Conservation (phyloP, 2,888 invertebrate species). For the Watsonalla cultraria region DNA sequence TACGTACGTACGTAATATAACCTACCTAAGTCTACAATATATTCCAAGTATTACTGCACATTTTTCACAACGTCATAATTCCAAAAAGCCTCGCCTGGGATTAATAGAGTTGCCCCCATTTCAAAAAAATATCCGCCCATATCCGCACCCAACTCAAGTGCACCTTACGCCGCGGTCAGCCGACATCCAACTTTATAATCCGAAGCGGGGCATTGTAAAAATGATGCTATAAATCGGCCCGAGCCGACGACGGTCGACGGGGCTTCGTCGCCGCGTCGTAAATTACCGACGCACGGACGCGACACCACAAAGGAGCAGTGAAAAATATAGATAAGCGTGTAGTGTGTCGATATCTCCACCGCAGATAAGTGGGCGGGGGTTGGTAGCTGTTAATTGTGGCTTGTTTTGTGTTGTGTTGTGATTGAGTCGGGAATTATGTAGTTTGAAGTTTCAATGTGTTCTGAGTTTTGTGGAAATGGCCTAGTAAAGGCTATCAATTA, state of each 20-base stretch:
- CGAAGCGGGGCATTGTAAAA: constrained; percentile 61
- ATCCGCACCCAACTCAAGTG: constrained; percentile 11
- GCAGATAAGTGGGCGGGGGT: constrained; percentile 2
- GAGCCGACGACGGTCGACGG: constrained; percentile 46
- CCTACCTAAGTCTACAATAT: too few species aligned
- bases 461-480: too few species aligned
- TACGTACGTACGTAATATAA: too few species aligned
- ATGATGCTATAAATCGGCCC: constrained; percentile 67
- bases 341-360: constrained; percentile 7
- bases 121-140: constrained; percentile 6
- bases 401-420: neutral
- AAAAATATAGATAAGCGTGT: constrained; percentile 52
- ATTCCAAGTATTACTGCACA: too few species aligned
- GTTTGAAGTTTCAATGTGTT: too few species aligned
- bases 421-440: neutral
- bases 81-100: neutral
- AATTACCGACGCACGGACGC: constrained; percentile 42
- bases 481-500: too few species aligned
- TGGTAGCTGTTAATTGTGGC: neutral
- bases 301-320: constrained; percentile 65
- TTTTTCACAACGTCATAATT: too few species aligned
- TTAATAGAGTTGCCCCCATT: neutral
- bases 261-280: constrained; percentile 39
- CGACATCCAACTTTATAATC: constrained; percentile 37
- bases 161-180: constrained; percentile 9